Evolutionary conservation across 2,113 vertebrate genomes (phyloP).

Genomic region (Phaetusa simplex): DNA sequence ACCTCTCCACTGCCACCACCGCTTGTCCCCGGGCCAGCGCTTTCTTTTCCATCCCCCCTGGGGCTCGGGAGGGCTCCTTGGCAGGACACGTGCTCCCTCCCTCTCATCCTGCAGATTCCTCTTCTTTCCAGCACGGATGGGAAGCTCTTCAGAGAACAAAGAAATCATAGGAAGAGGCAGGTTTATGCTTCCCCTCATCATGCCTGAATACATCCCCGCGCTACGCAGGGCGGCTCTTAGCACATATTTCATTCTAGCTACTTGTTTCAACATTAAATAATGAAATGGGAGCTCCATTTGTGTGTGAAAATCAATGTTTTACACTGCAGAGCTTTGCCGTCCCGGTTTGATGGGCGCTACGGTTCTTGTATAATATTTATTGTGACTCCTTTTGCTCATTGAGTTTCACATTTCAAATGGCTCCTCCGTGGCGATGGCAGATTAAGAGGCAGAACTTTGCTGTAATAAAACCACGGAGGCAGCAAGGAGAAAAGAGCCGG

Average conservation of each 20-base stretch:
- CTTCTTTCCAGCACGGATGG: background rate
- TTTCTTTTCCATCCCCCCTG: background rate
- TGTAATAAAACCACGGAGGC: background rate
- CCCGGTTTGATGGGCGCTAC: background rate
- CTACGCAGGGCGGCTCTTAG: background rate
- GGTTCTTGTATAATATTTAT: background rate
- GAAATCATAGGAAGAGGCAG: background rate
- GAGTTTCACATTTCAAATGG: background rate
- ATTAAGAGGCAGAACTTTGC: background rate
- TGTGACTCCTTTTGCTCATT: background rate
- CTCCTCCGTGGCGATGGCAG: background rate
- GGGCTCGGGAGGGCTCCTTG: background rate
- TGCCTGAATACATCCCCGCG: background rate
- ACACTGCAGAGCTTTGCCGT: background rate
- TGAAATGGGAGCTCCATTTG: background rate
- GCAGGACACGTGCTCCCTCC: background rate
- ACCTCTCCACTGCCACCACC: background rate
- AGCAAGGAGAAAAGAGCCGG: background rate
- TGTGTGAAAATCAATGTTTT: slow-evolving; percentile 44
- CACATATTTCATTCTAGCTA: background rate
- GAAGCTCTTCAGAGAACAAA: background rate
- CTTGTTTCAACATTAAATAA: background rate
- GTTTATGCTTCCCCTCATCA: background rate
- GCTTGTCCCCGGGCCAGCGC: background rate
- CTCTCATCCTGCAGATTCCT: background rate